phyloP scores from a whole-genome alignment of 2,113 vertebrate species.

The Oxyruncus cristatus region DNA sequence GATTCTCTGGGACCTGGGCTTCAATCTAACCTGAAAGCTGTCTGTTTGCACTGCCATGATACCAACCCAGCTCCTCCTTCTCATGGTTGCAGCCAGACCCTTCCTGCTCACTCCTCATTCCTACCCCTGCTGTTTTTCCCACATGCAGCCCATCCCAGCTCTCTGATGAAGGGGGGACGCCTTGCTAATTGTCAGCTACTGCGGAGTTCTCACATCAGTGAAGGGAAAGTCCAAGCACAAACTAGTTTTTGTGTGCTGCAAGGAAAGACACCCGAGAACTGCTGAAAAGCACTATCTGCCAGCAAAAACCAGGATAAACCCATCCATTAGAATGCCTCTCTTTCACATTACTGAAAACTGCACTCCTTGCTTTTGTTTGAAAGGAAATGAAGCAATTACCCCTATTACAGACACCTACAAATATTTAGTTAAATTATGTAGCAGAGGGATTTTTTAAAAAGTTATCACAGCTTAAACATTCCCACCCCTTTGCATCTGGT shows the following conservation, averaged over 20 bases:
- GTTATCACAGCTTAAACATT: conserved; percentile 17
- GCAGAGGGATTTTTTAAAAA: background rate
- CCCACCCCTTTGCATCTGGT: background rate
- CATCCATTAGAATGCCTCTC: background rate
- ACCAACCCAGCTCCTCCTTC: background rate
- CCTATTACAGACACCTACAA: conserved; percentile 30
- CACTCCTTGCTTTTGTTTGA: background rate
- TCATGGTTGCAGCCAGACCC: background rate
- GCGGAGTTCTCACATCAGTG: background rate
- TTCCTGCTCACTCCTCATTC: background rate
- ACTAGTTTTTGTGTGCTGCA: background rate
- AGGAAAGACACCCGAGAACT: background rate
- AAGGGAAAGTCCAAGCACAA: background rate
- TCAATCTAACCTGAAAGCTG: background rate
- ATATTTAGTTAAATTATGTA: conserved; percentile 48
- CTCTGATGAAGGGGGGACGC: background rate
- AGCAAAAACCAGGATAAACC: conserved; percentile 19
- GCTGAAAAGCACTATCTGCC: background rate
- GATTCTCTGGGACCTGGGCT: background rate
- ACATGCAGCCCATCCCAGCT: background rate
- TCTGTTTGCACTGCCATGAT: background rate
- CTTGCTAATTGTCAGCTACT: background rate
- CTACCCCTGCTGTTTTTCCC: background rate
- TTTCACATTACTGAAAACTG: conserved; percentile 19
- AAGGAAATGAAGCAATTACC: conserved; percentile 21